Evolutionary conservation across 30 jellyfish, hydroid and myxozoan species (phyloP).

Genomic region (Haliclystus octoradiatus): DNA sequence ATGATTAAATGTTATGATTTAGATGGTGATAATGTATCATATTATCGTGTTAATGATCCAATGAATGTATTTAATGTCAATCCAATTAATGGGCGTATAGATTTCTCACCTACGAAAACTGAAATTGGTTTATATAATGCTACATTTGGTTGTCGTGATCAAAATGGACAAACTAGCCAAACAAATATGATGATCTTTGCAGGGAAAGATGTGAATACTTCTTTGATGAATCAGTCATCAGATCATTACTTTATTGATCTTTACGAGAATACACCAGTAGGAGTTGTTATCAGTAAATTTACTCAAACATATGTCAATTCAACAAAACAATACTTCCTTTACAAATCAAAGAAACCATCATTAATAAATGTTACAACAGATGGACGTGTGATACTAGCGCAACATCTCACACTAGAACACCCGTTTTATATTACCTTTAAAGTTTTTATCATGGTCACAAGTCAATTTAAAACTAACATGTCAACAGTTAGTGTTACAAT

Average conservation of each 20-base stretch:
- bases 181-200: no score
- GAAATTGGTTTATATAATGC: no score
- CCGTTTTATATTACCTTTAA: no score
- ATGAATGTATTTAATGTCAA: not conserved
- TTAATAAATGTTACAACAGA: not conserved
- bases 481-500: conserved; percentile 23
- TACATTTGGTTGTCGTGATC: not conserved
- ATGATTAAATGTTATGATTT: not conserved
- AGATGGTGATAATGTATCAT: not conserved
- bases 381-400: no score
- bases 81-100: no score
- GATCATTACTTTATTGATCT: no score
- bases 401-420: no score
- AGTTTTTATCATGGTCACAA: conserved; percentile 6
- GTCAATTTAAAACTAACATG: conserved; percentile 9
- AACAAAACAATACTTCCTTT: not conserved
- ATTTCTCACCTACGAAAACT: not conserved
- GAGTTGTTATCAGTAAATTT: not conserved
- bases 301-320: not conserved
- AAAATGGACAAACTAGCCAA: not conserved
- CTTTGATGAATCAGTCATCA: no score
- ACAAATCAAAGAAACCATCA: not conserved
- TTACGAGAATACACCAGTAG: not conserved
- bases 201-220: no score
- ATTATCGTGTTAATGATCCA: not conserved